phyloP scores from a whole-genome alignment of 2,113 vertebrate species.

The Apaloderma vittatum region DNA sequence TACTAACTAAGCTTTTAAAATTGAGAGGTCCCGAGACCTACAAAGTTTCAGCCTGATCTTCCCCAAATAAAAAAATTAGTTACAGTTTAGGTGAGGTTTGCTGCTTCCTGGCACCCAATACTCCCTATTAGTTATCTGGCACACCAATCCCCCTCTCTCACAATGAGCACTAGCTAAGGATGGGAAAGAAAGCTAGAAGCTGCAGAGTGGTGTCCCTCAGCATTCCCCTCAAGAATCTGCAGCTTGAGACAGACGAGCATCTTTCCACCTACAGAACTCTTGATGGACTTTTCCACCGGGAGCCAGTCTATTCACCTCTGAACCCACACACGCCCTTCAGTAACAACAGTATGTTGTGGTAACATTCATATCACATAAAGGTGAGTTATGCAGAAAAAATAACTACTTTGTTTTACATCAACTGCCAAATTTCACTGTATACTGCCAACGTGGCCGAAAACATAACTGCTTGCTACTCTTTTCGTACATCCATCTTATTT shows the following conservation, averaged over 20 bases:
- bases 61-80: neutral
- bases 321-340: neutral
- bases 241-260: neutral
- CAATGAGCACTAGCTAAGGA: neutral
- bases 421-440: neutral
- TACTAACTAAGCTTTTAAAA: neutral
- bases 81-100: neutral
- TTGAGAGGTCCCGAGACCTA: neutral
- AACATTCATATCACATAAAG: neutral
- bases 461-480: neutral
- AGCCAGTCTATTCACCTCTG: neutral
- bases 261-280: neutral
- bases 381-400: neutral
- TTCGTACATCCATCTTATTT: neutral
- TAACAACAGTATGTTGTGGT: neutral
- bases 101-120: neutral
- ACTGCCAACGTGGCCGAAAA: neutral
- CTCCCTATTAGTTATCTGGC: neutral
- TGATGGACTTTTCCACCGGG: neutral
- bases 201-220: neutral
- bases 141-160: neutral
- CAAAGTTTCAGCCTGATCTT: neutral
- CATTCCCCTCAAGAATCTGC: neutral
- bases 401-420: neutral
- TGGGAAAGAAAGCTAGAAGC: neutral